Evolutionary conservation across 2,888 invertebrate species (phyloP), one percentile per base, ranked within the genome.

Genomic region (Diarsia brunnea): DNA sequence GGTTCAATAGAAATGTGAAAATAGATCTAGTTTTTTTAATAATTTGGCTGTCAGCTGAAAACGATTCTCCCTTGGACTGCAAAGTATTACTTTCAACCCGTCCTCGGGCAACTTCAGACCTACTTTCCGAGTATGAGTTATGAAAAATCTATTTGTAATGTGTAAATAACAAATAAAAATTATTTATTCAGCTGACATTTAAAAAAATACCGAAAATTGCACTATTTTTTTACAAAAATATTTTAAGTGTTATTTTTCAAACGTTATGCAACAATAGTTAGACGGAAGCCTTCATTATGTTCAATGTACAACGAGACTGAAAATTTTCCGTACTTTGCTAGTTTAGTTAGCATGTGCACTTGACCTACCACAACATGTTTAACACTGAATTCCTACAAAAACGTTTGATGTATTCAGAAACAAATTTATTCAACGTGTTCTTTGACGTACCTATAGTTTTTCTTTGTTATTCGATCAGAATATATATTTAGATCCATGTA

Each of bases 341-440:
- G 45, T 67, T 61, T 45, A 31, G 27, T 60, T 68, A 27, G 53
- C 21, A 51, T 66, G 47, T 80, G 43, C 43, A 55, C 53, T 31
- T 76, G 53, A 82, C 53, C 77, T 76, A 80, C 21, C 68, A 49
- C 68, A 82, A 82, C n/a, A 65, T 43, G 24, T 68, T 68, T 66
- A 49, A 45, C 31, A 67, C 53, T 72, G 16, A 45, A 55, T 47
- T 5, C 4, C n/a, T 58, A 14, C 21, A 38, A 38, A 10, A 49
- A 51, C 45, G n/a, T 73, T 63, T 73, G 16, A 73, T 67, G 31
- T 24, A 60, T 53, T 53, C 53, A 67, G 21, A 45, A 73, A 63
- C 21, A 74, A 67, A 55, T 67, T 16, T 31, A 67, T 53, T 49
- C 47, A 53, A 60, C 21, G 16, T 10, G 21, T 27, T 58, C 19